Evolutionary conservation across 2,797 vertebrate species (phyloP).

Genomic region (Sphenodon punctatus): DNA sequence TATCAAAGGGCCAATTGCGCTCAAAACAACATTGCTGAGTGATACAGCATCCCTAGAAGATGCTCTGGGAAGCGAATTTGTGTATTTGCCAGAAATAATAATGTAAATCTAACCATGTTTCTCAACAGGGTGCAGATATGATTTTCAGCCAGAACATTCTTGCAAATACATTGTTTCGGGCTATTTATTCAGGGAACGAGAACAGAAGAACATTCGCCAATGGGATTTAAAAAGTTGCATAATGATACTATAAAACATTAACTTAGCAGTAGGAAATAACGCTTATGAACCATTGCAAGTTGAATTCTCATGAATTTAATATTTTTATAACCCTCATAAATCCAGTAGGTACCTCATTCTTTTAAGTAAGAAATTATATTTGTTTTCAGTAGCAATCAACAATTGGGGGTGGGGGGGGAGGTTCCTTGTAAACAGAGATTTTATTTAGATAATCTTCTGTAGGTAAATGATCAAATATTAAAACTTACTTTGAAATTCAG

Average conservation of each 20-base stretch:
- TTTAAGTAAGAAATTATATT: conserved; percentile 68
- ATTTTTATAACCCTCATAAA: conserved; percentile 65
- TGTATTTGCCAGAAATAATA: conserved; percentile 73
- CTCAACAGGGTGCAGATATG: conserved; percentile 72
- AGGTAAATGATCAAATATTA: neutral
- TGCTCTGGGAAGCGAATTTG: conserved; percentile 62
- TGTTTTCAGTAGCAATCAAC: conserved; percentile 49
- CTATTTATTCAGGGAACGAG: conserved; percentile 71
- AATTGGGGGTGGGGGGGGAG: conserved; percentile 33
- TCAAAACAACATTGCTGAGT: conserved; percentile 52
- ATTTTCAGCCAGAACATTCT: conserved; percentile 67
- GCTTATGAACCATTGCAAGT: conserved; percentile 66
- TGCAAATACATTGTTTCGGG: conserved; percentile 70
- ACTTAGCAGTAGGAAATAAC: conserved; percentile 74
- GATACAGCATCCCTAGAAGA: conserved; percentile 21
- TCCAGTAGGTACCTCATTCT: conserved; percentile 57
- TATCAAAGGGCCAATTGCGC: conserved; percentile 35
- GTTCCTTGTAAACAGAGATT: conserved; percentile 25
- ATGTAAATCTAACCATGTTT: conserved; percentile 67
- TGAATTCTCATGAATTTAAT: conserved; percentile 67
- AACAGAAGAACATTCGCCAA: conserved; percentile 70
- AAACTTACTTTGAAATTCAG: neutral
- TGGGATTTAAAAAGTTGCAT: conserved; percentile 69
- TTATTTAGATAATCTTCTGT: neutral
- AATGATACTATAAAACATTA: conserved; percentile 77